Conservation (phyloP, 2,888 invertebrate genomes). For the Drosophila mettleri region DNA sequence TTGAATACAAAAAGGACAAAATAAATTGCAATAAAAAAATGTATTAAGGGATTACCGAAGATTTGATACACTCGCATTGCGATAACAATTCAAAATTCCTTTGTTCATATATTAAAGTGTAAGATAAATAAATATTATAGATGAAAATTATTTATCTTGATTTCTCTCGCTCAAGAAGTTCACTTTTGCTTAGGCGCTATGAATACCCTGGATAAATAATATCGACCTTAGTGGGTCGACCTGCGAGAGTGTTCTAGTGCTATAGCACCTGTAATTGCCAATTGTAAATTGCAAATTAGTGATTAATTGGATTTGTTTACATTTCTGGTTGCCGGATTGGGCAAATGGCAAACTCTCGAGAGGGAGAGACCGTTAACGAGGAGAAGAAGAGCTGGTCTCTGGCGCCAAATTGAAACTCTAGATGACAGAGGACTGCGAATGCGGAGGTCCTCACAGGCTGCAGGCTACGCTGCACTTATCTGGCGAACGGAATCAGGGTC, state of each 20-base stretch:
- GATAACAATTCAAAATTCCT: neutral
- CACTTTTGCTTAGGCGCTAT: too few species aligned
- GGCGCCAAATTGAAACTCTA: constrained; percentile 51
- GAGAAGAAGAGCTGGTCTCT: constrained; percentile 5
- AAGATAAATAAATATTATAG: too few species aligned
- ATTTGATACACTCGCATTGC: neutral
- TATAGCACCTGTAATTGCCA: constrained; percentile 21
- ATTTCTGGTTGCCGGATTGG: neutral
- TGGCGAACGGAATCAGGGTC: constrained; percentile 44
- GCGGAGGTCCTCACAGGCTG: constrained; percentile 32
- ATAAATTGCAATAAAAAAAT: constrained; percentile 9
- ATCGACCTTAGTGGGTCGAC: constrained; percentile 10
- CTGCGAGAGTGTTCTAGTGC: constrained; percentile 13
- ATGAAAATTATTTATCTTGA: too few species aligned
- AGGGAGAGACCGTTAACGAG: constrained; percentile 7
- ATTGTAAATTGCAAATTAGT: constrained; percentile 17
- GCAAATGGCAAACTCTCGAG: neutral
- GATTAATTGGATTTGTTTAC: constrained; percentile 22
- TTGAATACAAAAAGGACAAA: constrained; percentile 21
- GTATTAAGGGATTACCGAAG: neutral
- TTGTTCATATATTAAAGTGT: too few species aligned
- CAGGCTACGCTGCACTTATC: constrained; percentile 37
- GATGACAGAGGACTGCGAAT: constrained; percentile 24
- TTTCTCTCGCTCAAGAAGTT: too few species aligned
- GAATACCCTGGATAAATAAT: too few species aligned